Evolutionary conservation across 2,888 invertebrate species (phyloP).

Genomic region (Eulithis testata): DNA sequence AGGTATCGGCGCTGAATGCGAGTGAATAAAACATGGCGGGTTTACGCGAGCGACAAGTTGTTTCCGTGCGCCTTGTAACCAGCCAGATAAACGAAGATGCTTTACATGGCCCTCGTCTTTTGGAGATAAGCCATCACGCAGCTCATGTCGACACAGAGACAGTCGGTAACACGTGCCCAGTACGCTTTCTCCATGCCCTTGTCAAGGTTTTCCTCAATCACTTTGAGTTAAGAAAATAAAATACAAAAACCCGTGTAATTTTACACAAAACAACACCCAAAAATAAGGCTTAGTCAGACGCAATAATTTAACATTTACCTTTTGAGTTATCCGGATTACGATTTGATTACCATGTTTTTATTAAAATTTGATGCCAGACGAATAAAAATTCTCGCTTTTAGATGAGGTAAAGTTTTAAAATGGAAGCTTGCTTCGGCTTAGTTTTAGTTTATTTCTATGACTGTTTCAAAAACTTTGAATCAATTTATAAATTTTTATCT

Average conservation of each 20-base stretch:
- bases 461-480: neutral
- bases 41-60: constrained; percentile 78
- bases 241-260: constrained; percentile 25
- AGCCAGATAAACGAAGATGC: constrained; percentile 67
- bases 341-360: constrained; percentile 23
- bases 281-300: constrained; percentile 24
- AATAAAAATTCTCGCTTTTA: neutral
- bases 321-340: constrained; percentile 20
- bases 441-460: neutral
- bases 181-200: constrained; percentile 54
- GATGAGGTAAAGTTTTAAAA: constrained; percentile 1
- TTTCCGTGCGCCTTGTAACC: constrained; percentile 58
- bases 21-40: constrained; percentile 81
- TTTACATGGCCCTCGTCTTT: constrained; percentile 74
- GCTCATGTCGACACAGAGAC: constrained; percentile 67
- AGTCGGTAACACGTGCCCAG: constrained; percentile 55
- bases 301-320: constrained; percentile 28
- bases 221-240: constrained; percentile 26
- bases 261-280: constrained; percentile 23
- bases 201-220: constrained; percentile 44
- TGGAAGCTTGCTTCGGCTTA: neutral
- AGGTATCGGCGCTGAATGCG: constrained; percentile 81
- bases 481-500: too few relatives aligned
- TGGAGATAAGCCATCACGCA: constrained; percentile 73
- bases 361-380: constrained; percentile 15